phyloP scores from a whole-genome alignment of 2,797 vertebrate species.

The Loriculus beryllinus region DNA sequence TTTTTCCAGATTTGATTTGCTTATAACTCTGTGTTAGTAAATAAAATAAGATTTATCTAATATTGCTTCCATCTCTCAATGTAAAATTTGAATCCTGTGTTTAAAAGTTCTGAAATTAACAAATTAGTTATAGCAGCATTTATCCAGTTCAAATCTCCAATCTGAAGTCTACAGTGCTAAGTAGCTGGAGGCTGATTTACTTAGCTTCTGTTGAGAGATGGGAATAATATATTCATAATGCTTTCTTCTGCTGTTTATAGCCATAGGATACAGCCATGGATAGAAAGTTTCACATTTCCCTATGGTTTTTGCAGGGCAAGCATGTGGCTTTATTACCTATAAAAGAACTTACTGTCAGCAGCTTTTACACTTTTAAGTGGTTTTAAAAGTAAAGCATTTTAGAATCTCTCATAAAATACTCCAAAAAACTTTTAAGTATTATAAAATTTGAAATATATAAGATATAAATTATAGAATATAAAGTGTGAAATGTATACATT shows the following conservation, averaged over 20 bases:
- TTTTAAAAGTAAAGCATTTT: slow-evolving; percentile 19
- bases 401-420: not conserved
- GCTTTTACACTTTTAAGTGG: slow-evolving; percentile 1
- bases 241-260: not conserved
- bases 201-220: not conserved
- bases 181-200: not conserved
- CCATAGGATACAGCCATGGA: not conserved
- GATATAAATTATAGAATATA: not conserved
- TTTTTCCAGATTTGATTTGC: not conserved
- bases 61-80: not conserved
- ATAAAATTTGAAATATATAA: not conserved
- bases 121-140: not conserved
- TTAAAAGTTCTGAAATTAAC: not conserved
- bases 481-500: not conserved
- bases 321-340: not conserved
- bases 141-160: not conserved
- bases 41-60: not conserved
- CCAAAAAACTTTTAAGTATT: not conserved
- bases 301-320: not conserved
- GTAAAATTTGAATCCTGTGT: not conserved
- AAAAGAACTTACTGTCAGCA: slow-evolving; percentile 7
- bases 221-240: not conserved
- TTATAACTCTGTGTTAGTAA: not conserved
- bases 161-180: not conserved
- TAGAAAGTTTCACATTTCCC: not conserved